Base-by-base conservation (phyloP, 2,113 vertebrate species). In the Syngnathus scovelli region DNA sequence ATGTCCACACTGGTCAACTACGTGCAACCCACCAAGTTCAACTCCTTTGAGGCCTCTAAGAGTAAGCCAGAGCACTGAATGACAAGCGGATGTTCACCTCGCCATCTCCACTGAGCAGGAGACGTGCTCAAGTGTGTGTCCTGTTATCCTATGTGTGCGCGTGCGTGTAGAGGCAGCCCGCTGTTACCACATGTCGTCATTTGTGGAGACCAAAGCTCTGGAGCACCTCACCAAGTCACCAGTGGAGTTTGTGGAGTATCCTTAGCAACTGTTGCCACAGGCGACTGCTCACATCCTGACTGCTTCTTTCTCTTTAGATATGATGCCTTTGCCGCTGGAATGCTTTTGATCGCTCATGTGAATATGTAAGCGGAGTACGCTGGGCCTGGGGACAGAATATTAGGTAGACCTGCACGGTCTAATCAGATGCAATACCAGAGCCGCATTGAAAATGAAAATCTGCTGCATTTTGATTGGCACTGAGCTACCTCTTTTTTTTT, bases 231-330 rank as follows among this genome's bases (percentile, higher is more conserved):
- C 96, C 0, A 99, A 99, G 88, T 94, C 95, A 78, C 97, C 96
- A 0, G 97, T 99, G 89, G 96, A 98, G 90, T 99, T 99, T 87
- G 95, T 99, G 16, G 96, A 98, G 96, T 94, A 99, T 98, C 97
- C 94, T 96, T 95, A 73, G 63, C 74, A 77, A 86, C 85, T 1
- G 71, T 82, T 74, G 15, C 79, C 61, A 1, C 44, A 56, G 55
- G 78, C 49, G 56, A 64, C 75, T 15, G 43, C 61, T 38, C 59
- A 15, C 69, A 72, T 74, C 67, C 70, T 70, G 79, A 74, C 80
- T 11, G 11, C 67, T 33, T 73, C 65, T 4, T 36, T 39, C 37
- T 68, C 55, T 63, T 69, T 61, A 15, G 27, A 18, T 16, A 16
- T 52, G 12, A 52, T 65, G 63, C 2, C 3, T 37, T 27, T 41